Base-by-base conservation (phyloP, 2,113 vertebrate species). In the Poecilia latipinna region DNA sequence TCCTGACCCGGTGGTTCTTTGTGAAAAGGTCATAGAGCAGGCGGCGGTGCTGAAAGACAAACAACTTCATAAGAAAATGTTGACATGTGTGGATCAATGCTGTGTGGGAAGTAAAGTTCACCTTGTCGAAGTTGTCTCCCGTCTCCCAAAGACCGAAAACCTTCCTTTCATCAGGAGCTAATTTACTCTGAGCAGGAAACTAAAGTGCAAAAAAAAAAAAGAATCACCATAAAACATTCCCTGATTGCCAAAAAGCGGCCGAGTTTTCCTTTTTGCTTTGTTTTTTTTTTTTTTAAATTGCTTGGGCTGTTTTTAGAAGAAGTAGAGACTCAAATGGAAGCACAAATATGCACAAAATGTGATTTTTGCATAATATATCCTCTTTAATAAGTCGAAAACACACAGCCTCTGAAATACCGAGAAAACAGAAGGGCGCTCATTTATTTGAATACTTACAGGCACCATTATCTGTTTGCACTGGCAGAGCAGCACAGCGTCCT, bases 401-500 rank as follows among this genome's bases (percentile, higher is more conserved):
- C 17, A 7, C 17, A 48, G 17, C 44, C 44, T 48, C 44, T 48
- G 44, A 17, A 48, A 19, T 17, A 48, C 44, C 6, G 44, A 48
- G 42, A 1, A 3, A 32, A 37, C 11, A 71, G n/a, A 12, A 8
- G 11, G 24, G 39, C 4, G 2, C 3, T 4, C 15, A 48, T 60
- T n/a, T 42, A 1, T 2, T 6, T 33, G 61, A 32, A 81, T 90
- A 98, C 98, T 98, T 91, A 99, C 98, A 96, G 97, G 98, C 96
- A 99, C 98, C 94, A 96, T 91, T 76, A 99, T 99, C 93, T 99
- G 98, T 85, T 95, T 98, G 95, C 98, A 99, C 71, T 95, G 95
- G 90, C 95, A 92, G 64, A 94, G 95, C 93, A 98, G 88, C 72
- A 97, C 95, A 82, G 96, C 95, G 83, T 99, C 97, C 92, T 98